Evolutionary conservation across 2,888 invertebrate genomes (phyloP).

Genomic region (Catonia carolina): DNA sequence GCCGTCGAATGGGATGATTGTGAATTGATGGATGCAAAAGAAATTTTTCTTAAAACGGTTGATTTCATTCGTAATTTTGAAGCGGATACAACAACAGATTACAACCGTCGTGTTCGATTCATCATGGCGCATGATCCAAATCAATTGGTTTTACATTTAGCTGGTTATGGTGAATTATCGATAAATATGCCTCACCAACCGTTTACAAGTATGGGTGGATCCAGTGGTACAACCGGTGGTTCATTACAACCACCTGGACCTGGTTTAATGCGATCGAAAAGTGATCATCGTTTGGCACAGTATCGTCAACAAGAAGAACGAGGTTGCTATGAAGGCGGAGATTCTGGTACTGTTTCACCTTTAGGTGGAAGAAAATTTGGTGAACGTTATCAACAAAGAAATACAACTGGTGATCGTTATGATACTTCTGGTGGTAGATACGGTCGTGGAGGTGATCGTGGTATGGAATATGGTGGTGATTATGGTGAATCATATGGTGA

Average conservation of each 20-base stretch:
- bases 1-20: slow-evolving; percentile 90
- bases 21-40: slow-evolving; percentile 90
- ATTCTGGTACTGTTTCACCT: slow-evolving; percentile 46
- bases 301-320: slow-evolving; percentile 79
- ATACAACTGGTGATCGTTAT: slow-evolving; percentile 30
- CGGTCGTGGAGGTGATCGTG: slow-evolving; percentile 21
- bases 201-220: slow-evolving; percentile 47
- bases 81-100: slow-evolving; percentile 83
- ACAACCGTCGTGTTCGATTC: slow-evolving; percentile 75
- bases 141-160: slow-evolving; percentile 78
- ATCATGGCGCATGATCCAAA: slow-evolving; percentile 88
- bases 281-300: slow-evolving; percentile 86
- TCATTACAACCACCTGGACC: slow-evolving; percentile 56
- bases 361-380: slow-evolving; percentile 72
- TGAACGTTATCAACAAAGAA: slow-evolving; percentile 43
- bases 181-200: slow-evolving; percentile 59
- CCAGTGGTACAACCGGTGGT: slow-evolving; percentile 43
- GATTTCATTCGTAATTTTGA: slow-evolving; percentile 83
- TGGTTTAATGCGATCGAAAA: slow-evolving; percentile 85
- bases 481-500: slow-evolving; percentile 60
- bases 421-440: slow-evolving; percentile 26
- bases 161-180: slow-evolving; percentile 78
- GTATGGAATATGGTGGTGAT: slow-evolving; percentile 45
- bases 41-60: slow-evolving; percentile 90
- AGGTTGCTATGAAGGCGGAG: slow-evolving; percentile 48